Evolutionary conservation across 2,888 invertebrate species (phyloP), one percentile per base, ranked within the genome.

Genomic region (Eugnorisma glareosa): DNA sequence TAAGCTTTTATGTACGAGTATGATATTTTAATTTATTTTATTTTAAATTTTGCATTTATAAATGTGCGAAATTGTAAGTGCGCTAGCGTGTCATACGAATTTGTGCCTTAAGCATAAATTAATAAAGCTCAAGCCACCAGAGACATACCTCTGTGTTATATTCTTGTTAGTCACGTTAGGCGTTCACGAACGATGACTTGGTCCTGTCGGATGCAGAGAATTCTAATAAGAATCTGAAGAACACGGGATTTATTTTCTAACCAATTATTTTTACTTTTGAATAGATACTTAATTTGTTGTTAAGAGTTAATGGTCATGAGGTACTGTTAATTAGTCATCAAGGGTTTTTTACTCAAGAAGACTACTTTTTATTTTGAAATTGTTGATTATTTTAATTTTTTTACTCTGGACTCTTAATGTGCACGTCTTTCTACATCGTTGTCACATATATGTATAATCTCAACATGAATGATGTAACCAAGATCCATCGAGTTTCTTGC

Each of bases 141-240:
- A 88, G 89, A 95, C 96, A 89, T 96, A 96, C 96, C 96, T 96
- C 93, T 89, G 90, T 91, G 89, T 89, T 82, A 89, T 88, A 88
- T 87, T 90, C 90, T 91, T 90, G 93, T 86, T 89, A 90, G 90
- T 93, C 93, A 91, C 94, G 93, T 94, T 96, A 96, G 95, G 96
- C 96, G 95, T 96, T 96, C 94, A 96, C 96, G 95, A 96, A 96
- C 92, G 96, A 96, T 90, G 96, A 96, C 95, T 96, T 96, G 93
- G 96, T 96, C 96, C 96, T 96, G 96, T 90, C 92, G 90, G 91
- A 88, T 91, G 91, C 87, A 93, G 89, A 88, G 75, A 88, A 92
- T 91, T 89, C 91, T 89, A 89, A 86, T 88, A 72, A 89, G 73
- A 86, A 82, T 83, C 7, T 66, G 31, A 48, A 54, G 21, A 73